Conservation (phyloP, 2,888 invertebrate genomes). For the Nemurella pictetii region DNA sequence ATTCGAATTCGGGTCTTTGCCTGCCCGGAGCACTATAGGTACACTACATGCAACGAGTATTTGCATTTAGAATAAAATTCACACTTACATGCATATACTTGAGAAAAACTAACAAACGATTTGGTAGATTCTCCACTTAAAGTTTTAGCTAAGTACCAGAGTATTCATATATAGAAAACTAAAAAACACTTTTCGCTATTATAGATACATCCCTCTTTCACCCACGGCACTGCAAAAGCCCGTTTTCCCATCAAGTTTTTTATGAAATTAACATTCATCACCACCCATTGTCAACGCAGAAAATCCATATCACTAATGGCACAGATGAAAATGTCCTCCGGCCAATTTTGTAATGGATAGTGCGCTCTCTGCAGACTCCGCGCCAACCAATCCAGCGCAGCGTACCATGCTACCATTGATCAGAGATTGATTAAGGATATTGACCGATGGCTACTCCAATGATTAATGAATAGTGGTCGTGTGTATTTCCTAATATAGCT, state of each 20-base stretch:
- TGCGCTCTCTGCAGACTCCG: no score
- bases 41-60: no score
- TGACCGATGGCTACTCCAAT: neutral
- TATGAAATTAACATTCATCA: neutral
- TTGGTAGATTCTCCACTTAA: no score
- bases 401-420: neutral
- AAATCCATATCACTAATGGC: neutral
- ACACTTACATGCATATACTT: no score
- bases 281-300: neutral
- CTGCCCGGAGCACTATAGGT: no score
- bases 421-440: neutral
- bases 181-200: neutral
- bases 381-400: no score
- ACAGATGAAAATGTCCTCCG: neutral
- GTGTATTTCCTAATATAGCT: slow-evolving; percentile 20
- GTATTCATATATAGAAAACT: no score
- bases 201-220: no score
- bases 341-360: neutral
- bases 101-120: no score
- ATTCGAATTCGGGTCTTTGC: no score
- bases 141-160: no score
- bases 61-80: no score
- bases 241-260: neutral
- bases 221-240: neutral
- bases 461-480: neutral